Conservation (phyloP, 1,140 invertebrate species). For the Drosophila kepulauana region DNA sequence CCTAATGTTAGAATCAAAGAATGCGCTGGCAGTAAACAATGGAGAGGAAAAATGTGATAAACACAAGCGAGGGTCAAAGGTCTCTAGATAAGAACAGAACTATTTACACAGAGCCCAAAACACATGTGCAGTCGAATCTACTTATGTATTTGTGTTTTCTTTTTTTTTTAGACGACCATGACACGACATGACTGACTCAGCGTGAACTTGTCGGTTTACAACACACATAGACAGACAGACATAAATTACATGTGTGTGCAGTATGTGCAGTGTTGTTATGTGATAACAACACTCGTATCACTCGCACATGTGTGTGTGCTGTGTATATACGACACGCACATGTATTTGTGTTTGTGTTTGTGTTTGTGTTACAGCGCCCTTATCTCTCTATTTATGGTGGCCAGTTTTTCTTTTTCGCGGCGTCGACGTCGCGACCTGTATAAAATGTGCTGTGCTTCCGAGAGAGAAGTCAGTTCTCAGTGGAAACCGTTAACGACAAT, state of each 20-base stretch:
- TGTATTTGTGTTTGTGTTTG: conserved; percentile 17
- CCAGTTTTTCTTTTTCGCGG: conserved; percentile 10
- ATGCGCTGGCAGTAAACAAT: conserved; percentile 19
- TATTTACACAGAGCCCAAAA: not conserved
- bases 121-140: conserved; percentile 7
- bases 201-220: conserved; percentile 21
- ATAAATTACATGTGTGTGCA: conserved; percentile 30
- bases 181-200: conserved; percentile 3
- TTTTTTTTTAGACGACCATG: not conserved
- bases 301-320: conserved; percentile 3
- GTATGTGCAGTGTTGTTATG: conserved; percentile 13
- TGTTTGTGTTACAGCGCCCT: conserved; percentile 35
- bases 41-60: conserved; percentile 38
- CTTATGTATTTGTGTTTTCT: not conserved
- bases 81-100: conserved; percentile 34
- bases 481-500: conserved; percentile 53
- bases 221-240: not conserved
- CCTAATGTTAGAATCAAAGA: conserved; percentile 10
- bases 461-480: conserved; percentile 60
- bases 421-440: conserved; percentile 45
- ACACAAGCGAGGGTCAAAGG: conserved; percentile 35
- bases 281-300: conserved; percentile 38
- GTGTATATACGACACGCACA: not conserved
- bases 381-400: conserved; percentile 55
- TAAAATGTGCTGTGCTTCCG: conserved; percentile 51